phyloP scores from a whole-genome alignment of 2,888 invertebrate species.

The Cosmia trapezina region DNA sequence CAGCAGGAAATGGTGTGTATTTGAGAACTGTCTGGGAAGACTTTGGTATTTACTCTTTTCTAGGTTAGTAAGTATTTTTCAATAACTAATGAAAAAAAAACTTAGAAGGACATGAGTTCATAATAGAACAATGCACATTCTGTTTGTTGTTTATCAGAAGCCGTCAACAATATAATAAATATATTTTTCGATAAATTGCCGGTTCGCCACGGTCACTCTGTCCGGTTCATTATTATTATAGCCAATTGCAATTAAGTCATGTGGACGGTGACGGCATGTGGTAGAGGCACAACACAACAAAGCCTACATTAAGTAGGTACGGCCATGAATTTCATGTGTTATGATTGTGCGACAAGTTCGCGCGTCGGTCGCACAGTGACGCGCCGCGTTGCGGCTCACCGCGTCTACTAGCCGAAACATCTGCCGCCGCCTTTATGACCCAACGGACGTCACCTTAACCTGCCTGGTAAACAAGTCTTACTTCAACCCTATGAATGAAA shows the following conservation, averaged over 20 bases:
- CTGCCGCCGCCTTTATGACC: slow-evolving; percentile 64
- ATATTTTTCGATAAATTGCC: slow-evolving; percentile 74
- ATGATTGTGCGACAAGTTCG: slow-evolving; percentile 67
- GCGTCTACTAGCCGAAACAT: slow-evolving; percentile 67
- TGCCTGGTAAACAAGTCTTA: slow-evolving; percentile 27
- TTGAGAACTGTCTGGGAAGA: slow-evolving; percentile 37
- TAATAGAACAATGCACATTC: slow-evolving; percentile 9
- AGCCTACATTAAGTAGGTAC: slow-evolving; percentile 68
- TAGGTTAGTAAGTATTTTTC: slow-evolving; percentile 26
- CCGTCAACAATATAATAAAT: slow-evolving; percentile 68
- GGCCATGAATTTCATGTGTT: slow-evolving; percentile 74
- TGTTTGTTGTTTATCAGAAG: slow-evolving; percentile 35
- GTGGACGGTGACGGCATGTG: slow-evolving; percentile 68
- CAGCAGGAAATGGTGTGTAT: slow-evolving; percentile 22
- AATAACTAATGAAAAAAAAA: slow-evolving; percentile 17
- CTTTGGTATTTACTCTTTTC: slow-evolving; percentile 7
- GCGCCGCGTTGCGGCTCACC: slow-evolving; percentile 45
- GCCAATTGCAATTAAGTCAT: slow-evolving; percentile 74
- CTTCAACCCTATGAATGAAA: slow-evolving; percentile 9
- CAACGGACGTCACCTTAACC: slow-evolving; percentile 53
- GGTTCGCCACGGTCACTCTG: slow-evolving; percentile 61
- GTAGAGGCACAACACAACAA: slow-evolving; percentile 69
- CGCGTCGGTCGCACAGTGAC: slow-evolving; percentile 13
- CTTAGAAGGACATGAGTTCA: background rate
- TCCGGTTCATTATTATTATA: slow-evolving; percentile 75